phyloP scores from a whole-genome alignment of 1,140 invertebrate genomes.

The Amyelois transitella region DNA sequence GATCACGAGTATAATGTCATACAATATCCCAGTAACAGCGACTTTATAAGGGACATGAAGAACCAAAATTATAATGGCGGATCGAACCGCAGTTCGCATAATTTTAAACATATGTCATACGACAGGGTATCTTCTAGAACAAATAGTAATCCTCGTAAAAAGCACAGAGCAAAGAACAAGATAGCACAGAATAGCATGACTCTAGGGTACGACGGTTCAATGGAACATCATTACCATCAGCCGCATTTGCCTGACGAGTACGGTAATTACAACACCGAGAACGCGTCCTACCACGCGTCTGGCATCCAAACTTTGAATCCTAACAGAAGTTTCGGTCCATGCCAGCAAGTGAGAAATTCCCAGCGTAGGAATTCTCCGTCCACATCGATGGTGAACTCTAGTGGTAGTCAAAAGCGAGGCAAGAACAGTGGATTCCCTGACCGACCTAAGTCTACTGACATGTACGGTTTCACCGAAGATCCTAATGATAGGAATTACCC shows the following conservation, averaged over 20 bases:
- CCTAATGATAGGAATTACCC: constrained; percentile 69
- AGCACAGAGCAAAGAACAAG: constrained; percentile 67
- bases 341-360: constrained; percentile 49
- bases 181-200: constrained; percentile 71
- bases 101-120: constrained; percentile 73
- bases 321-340: constrained; percentile 55
- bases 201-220: constrained; percentile 64
- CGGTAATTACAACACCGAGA: constrained; percentile 65
- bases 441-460: constrained; percentile 73
- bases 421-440: constrained; percentile 60
- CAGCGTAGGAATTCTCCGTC: constrained; percentile 67
- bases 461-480: constrained; percentile 75
- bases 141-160: constrained; percentile 71
- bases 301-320: constrained; percentile 72
- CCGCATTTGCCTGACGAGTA: constrained; percentile 67
- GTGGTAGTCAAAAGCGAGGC: constrained; percentile 66
- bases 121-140: constrained; percentile 68
- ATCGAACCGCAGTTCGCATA: constrained; percentile 67
- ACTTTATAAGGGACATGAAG: constrained; percentile 68
- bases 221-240: constrained; percentile 70
- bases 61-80: constrained; percentile 69
- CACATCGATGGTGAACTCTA: constrained; percentile 60
- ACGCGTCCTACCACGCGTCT: constrained; percentile 69
- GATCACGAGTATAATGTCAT: constrained; percentile 74
- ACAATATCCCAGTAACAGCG: constrained; percentile 69